A percentile compares a stretch with the other conserved stretches of the same genome.
Evolutionary conservation across 2,888 invertebrate genomes (phyloP).

Genomic region (Phoenoteleia sp.): DNA sequence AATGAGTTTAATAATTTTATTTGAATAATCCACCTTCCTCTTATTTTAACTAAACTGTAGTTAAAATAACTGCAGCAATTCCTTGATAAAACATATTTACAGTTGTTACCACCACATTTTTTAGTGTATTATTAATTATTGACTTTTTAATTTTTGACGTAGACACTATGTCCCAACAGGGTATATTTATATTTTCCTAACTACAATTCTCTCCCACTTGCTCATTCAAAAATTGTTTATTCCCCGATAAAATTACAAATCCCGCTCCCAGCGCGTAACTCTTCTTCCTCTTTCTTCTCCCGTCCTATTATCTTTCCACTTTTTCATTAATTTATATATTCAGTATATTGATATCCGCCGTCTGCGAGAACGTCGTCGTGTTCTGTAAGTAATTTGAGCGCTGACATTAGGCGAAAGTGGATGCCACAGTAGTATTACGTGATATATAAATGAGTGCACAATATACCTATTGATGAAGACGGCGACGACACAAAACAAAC

Average conservation of each 20-base stretch:
- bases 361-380: slow-evolving; percentile 29
- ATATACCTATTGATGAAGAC: slow-evolving; percentile 64
- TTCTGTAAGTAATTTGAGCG: slow-evolving; percentile 55
- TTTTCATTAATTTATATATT: slow-evolving; percentile 44
- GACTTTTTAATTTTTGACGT: too few relatives aligned
- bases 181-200: too few relatives aligned
- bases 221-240: too few relatives aligned
- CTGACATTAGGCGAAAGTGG: slow-evolving; percentile 62
- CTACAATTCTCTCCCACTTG: too few relatives aligned
- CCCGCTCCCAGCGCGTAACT: background rate
- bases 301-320: slow-evolving; percentile 2
- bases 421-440: slow-evolving; percentile 59
- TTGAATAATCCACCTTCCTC: too few relatives aligned
- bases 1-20: too few relatives aligned
- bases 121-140: too few relatives aligned
- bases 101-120: too few relatives aligned
- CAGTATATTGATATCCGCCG: slow-evolving; percentile 37
- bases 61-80: too few relatives aligned
- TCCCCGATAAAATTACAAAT: slow-evolving; percentile 43
- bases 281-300: background rate
- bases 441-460: slow-evolving; percentile 65
- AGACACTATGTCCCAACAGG: too few relatives aligned
- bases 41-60: too few relatives aligned
- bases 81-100: too few relatives aligned
- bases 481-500: slow-evolving; percentile 70